Conservation (phyloP, 2,797 vertebrate genomes). For the Myotis pilosus region DNA sequence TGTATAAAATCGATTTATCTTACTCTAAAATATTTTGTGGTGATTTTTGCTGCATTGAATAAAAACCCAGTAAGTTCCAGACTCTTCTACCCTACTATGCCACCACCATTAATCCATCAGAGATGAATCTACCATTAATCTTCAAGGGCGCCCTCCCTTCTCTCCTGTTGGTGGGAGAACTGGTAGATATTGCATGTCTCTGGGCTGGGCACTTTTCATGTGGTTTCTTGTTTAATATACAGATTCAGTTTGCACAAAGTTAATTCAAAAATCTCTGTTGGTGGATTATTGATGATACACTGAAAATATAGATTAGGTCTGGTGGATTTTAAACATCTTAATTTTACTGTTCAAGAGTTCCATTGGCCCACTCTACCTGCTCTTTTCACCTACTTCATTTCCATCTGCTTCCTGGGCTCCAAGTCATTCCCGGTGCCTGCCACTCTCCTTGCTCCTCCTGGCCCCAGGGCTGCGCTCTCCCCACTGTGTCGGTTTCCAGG, state of each 20-base stretch:
- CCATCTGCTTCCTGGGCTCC: background rate
- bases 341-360: background rate
- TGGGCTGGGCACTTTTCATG: background rate
- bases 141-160: background rate
- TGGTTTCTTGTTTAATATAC: background rate
- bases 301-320: background rate
- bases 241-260: background rate
- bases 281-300: background rate
- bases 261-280: background rate
- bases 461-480: rapidly evolving
- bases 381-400: background rate
- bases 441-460: background rate
- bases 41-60: background rate
- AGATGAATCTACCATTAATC: background rate
- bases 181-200: background rate
- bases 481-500: background rate
- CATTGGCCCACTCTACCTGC: background rate
- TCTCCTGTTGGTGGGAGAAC: background rate
- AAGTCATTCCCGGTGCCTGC: background rate
- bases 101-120: background rate
- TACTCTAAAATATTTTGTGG: background rate
- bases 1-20: background rate
- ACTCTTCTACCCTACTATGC: background rate
- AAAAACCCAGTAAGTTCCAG: background rate
- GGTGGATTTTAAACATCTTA: background rate